Conservation (phyloP, 2,797 vertebrate genomes). For the Florisuga fusca region DNA sequence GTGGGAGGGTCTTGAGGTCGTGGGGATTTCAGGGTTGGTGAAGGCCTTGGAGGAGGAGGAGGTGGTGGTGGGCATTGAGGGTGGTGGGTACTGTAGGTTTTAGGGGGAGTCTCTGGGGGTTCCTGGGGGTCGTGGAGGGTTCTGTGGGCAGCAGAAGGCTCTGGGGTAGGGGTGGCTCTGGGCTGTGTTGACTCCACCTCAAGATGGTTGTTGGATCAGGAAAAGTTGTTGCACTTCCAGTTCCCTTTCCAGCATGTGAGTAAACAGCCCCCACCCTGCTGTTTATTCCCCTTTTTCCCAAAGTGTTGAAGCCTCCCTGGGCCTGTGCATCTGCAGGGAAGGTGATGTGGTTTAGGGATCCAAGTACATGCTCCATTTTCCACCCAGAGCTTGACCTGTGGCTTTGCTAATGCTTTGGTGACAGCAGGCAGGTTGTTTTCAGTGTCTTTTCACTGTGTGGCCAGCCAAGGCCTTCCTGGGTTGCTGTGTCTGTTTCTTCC, state of each 20-base stretch:
- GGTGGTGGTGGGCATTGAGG: too few relatives aligned
- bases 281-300: neutral
- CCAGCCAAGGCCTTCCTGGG: neutral
- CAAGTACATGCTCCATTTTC: rapidly evolving
- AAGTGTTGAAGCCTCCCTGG: neutral
- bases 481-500: neutral
- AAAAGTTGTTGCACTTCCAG: neutral
- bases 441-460: rapidly evolving
- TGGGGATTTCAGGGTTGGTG: too few relatives aligned
- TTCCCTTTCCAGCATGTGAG: neutral
- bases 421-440: neutral
- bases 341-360: neutral
- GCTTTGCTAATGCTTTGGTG: neutral
- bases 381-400: neutral
- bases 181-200: rapidly evolving
- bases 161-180: rapidly evolving
- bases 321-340: neutral
- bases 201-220: neutral
- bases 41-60: neutral
- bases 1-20: too few relatives aligned
- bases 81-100: neutral
- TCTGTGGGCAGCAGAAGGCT: neutral
- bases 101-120: neutral
- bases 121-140: rapidly evolving
- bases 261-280: neutral